A percentile compares a stretch with the other conserved stretches of the same genome.
phyloP scores from a whole-genome alignment of 2,113 vertebrate genomes.

The Macroglossus sobrinus region DNA sequence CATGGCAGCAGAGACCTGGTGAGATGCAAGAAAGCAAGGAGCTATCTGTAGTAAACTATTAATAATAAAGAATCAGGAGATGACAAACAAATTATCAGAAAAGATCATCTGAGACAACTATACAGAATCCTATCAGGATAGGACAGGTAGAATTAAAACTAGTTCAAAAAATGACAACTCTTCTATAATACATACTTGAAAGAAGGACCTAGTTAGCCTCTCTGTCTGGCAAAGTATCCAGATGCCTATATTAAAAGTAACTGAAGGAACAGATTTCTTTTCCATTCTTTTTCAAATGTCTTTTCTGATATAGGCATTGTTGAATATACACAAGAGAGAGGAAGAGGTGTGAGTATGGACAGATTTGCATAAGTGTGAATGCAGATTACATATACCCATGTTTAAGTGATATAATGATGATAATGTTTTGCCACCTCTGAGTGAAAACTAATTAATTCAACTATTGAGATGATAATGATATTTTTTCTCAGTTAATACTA shows the following conservation, averaged over 20 bases:
- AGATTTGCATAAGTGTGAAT: slow-evolving; percentile 70
- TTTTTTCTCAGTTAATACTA: slow-evolving; percentile 58
- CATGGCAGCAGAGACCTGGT: neutral
- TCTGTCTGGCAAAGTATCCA: neutral
- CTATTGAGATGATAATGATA: slow-evolving; percentile 70
- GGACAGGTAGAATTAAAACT: neutral
- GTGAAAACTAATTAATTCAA: slow-evolving; percentile 69
- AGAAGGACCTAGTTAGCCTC: neutral
- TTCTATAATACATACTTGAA: neutral
- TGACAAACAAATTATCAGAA: neutral
- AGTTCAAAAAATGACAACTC: neutral
- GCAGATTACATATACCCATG: neutral
- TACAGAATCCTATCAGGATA: neutral
- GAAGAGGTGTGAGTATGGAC: neutral
- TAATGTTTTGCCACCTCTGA: slow-evolving; percentile 54
- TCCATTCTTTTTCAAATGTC: slow-evolving; percentile 67
- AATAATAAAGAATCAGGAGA: neutral
- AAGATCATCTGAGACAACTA: neutral
- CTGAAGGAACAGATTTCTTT: slow-evolving; percentile 41
- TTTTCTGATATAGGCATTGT: slow-evolving; percentile 57
- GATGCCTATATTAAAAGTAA: too few species aligned
- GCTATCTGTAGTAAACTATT: neutral
- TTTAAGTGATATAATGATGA: slow-evolving; percentile 63
- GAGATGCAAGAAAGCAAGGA: neutral
- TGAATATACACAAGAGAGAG: slow-evolving; percentile 54